phyloP scores from a whole-genome alignment of 1,140 invertebrate genomes.

The Brachionus plicatilis region DNA sequence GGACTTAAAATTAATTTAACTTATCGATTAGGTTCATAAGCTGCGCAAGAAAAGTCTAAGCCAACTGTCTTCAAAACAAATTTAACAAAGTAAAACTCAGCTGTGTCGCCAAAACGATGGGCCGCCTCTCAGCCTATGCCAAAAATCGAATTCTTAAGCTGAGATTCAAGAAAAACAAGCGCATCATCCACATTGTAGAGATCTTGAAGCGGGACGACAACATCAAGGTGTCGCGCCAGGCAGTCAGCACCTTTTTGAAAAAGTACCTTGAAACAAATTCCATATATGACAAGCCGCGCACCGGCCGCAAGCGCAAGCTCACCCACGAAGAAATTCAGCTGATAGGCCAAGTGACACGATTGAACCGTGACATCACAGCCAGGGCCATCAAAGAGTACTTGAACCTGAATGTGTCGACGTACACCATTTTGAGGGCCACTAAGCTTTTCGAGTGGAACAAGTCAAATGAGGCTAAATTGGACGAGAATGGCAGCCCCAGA shows the following conservation, averaged over 20 bases:
- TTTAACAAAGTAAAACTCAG: background rate
- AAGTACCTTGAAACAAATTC: conserved; percentile 37
- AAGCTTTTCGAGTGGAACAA: conserved; percentile 40
- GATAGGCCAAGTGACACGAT: conserved; percentile 21
- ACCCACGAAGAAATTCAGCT: conserved; percentile 32
- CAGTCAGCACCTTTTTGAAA: conserved; percentile 33
- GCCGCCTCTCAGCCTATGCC: conserved; percentile 39
- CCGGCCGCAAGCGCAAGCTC: conserved; percentile 27
- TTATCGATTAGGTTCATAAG: conserved; percentile 26
- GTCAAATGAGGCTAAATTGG: conserved; percentile 22
- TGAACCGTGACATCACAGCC: conserved; percentile 35
- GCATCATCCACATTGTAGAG: conserved; percentile 40
- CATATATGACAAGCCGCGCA: conserved; percentile 33
- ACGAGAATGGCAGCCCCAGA: background rate
- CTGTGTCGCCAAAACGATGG: background rate
- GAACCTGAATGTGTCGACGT: conserved; percentile 33
- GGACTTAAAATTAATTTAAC: conserved; percentile 36
- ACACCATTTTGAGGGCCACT: conserved; percentile 21
- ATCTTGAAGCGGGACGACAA: conserved; percentile 36
- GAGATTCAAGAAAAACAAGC: conserved; percentile 38
- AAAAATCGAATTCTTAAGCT: conserved; percentile 32
- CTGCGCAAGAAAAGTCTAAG: no score
- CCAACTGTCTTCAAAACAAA: background rate
- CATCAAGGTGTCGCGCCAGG: conserved; percentile 29
- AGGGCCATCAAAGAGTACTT: conserved; percentile 33